Evolutionary conservation across 2,888 invertebrate genomes (phyloP).

Genomic region (Minunthozetes semirufus): DNA sequence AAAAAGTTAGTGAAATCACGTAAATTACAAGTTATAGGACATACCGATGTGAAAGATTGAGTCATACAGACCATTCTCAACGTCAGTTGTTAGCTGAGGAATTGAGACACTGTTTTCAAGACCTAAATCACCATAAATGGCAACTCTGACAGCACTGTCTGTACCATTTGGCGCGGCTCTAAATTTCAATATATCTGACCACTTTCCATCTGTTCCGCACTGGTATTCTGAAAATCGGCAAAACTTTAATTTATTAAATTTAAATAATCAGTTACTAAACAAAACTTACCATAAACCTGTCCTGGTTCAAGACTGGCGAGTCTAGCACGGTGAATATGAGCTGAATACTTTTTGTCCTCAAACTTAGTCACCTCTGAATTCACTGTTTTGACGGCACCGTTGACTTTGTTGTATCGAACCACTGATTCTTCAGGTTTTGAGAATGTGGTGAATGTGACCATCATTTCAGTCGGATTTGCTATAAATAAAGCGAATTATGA

Average conservation of each 20-base stretch:
- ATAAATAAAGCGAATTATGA: too few relatives aligned
- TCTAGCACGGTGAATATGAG: conserved; percentile 67
- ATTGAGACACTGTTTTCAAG: conserved; percentile 43
- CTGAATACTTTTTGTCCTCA: conserved; percentile 54
- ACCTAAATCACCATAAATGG: conserved; percentile 42
- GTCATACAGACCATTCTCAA: conserved; percentile 44
- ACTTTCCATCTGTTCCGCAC: conserved; percentile 26
- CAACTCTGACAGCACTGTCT: conserved; percentile 40
- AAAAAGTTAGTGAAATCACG: too few relatives aligned
- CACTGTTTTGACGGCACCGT: background rate
- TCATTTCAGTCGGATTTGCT: conserved; percentile 42
- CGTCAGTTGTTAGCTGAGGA: conserved; percentile 42
- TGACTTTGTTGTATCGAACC: background rate
- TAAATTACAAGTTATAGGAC: conserved; percentile 48
- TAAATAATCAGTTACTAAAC: background rate
- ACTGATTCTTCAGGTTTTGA: conserved; percentile 37
- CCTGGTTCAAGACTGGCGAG: conserved; percentile 48
- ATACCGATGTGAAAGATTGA: conserved; percentile 47
- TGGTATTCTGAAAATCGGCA: conserved; percentile 21
- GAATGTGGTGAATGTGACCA: conserved; percentile 45
- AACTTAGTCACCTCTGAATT: conserved; percentile 25
- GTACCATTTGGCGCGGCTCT: conserved; percentile 44
- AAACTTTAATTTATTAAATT: conserved; percentile 9
- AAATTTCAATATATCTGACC: conserved; percentile 46
- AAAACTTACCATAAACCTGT: background rate